Base-by-base conservation (phyloP, 2,888 invertebrate genomes). In the Megalurothrips usitatus region DNA sequence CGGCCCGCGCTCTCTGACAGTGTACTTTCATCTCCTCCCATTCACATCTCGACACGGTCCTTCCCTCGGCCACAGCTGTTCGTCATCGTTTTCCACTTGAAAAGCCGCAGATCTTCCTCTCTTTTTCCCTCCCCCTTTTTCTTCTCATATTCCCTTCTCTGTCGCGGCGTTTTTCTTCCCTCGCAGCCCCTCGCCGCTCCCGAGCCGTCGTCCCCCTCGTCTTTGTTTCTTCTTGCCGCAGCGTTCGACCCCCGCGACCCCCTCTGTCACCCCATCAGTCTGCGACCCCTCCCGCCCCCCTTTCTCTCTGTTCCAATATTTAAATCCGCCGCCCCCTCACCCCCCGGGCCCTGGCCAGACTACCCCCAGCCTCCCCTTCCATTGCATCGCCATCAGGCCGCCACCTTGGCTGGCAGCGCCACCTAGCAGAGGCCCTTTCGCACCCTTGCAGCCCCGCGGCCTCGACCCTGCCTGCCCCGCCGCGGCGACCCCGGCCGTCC, bases 31-130 rank as follows among this genome's bases (percentile, higher is more conserved):
- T 75, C 68, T 26, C 12, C 68, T 58, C 23, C 68, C 68, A 75
- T 75, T 75, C 68, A 75, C 68, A 75, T 75, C 68, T 75, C 68
- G 68, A 75, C 68, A 75, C 68, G 68, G 68, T 75, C 68, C 68
- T 75, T 58, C n/a, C 68, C 68, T 75, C 58, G 68, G 68, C 68
- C 68, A 26, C 68, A 75, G 68, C 68, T 75, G 68, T 75, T 75
- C 68, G 68, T 75, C 68, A 75, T 75, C 68, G 68, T 75, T 75
- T 75, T 75, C 68, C 68, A 26, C 68, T 75, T 23, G 26, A 75
- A 75, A 75, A 75, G 68, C 68, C 68, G 68, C 68, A 75, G 68
- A 75, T 75, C 68, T 75, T 75, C 26, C 68, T 75, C 26, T 12
- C 68, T 26, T 12, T 26, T 26, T 12, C 23, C 23, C 9, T 23